Evolutionary conservation across 2,888 invertebrate species (phyloP), one percentile per base, ranked within the genome.

Genomic region (Ecliptopera silaceata): DNA sequence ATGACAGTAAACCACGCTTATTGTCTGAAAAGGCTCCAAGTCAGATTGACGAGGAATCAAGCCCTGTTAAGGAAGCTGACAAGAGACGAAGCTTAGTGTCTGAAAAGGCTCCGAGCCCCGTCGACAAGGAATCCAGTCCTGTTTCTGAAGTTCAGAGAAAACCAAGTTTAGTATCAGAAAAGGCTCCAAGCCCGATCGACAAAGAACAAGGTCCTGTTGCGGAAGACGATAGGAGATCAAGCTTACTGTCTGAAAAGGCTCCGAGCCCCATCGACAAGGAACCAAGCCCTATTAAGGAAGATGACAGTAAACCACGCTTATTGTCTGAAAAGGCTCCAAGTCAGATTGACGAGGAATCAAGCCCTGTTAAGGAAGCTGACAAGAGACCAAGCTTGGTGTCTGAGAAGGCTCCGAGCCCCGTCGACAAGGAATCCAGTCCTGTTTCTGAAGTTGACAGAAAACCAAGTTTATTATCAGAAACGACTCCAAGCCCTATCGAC

Each of bases 241-340:
- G 31, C 46, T 41, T 1, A 38, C 13, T 41, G 0, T 43, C 22
- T 26, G 50, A 36, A 0, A 34, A 15, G 17, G 50, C 26, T 2
- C 12, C 4, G 12, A 43, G 17, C 43, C 20, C 39, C 11, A 32
- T 32, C 38, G 5, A 36, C 53, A 17, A 61, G 43, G 17, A 34
- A 5, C 13, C 39, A 42, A 29, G 34, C 15, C 10, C 10, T 6
- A 6, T 31, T 1, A 39, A 31, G 12, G 31, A 17, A 10, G 49
- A 42, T 22, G 29, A 22, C 4, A 29, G 6, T 11, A 22, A 50
- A n/a, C 2, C 6, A 18, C 43, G 43, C 10, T 4, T 36, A 4
- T 15, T 12, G 2, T 34, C 49, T 4, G 59, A 68, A 1, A 68
- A 66, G 29, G 41, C 50, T 20, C 46, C 59, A 4, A 64, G 63